These are phyloP conservation scores for Upupa epops DNA, from an alignment of 2,113 vertebrate species.

Conservation along the genomic window DNA sequence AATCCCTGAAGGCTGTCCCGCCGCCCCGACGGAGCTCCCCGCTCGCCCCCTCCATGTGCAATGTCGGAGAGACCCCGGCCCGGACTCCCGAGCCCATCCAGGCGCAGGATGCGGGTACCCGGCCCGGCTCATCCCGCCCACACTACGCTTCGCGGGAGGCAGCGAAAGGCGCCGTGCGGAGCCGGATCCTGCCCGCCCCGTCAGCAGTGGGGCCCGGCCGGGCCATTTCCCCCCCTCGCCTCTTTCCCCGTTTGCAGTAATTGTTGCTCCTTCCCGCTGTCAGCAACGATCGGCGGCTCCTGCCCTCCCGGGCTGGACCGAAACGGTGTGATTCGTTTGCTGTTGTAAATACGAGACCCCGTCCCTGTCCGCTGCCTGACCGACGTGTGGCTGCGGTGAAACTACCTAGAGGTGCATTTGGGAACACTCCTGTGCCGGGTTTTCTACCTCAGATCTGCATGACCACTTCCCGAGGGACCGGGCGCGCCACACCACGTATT, in stretches of 20 bases:
- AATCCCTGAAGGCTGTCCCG: constrained; percentile 81
- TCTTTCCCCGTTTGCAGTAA: background rate
- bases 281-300: background rate
- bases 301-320: constrained; percentile 27
- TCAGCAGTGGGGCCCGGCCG: background rate
- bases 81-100: background rate
- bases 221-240: background rate
- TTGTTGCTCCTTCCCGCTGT: constrained; percentile 2
- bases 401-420: constrained; percentile 79
- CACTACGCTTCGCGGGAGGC: background rate
- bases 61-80: constrained; percentile 21
- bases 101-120: background rate
- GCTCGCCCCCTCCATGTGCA: constrained; percentile 40
- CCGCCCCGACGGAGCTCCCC: background rate
- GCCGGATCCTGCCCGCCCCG: background rate
- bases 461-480: constrained; percentile 73
- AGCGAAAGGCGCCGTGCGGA: background rate
- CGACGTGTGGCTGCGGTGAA: constrained; percentile 73
- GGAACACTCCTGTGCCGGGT: constrained; percentile 65
- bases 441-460: constrained; percentile 81
- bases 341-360: constrained; percentile 54
- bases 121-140: background rate
- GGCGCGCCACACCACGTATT: constrained; percentile 70
- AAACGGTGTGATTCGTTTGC: background rate
- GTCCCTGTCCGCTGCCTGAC: background rate